A percentile compares a stretch with the other conserved stretches of the same genome.
Conservation (phyloP, 2,888 invertebrate genomes). For the Sylvicola cinctus region DNA sequence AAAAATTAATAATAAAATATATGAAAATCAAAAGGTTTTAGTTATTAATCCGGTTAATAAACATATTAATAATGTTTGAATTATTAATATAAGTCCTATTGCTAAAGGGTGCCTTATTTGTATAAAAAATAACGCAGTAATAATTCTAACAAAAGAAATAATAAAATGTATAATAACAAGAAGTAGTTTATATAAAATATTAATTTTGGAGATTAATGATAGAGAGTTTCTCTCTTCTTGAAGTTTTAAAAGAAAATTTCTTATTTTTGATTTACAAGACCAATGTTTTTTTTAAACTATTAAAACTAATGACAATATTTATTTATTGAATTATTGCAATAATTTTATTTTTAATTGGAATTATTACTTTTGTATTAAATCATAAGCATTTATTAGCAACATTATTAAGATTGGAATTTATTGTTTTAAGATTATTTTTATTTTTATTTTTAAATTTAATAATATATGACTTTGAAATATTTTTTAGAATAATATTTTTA, state of each 20-base stretch:
- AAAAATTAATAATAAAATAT: constrained; percentile 39
- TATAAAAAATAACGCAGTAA: constrained; percentile 23
- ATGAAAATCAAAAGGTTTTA: constrained; percentile 35
- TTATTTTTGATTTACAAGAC: constrained; percentile 47
- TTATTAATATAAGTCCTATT: constrained; percentile 31
- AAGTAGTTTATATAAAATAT: constrained; percentile 44
- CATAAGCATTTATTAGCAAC: constrained; percentile 36
- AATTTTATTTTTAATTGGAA: constrained; percentile 29
- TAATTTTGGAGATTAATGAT: constrained; percentile 50
- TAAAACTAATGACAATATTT: constrained; percentile 33
- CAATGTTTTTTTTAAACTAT: constrained; percentile 46
- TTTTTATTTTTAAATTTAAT: constrained; percentile 28
- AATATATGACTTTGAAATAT: constrained; percentile 27
- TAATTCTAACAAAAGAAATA: constrained; percentile 14
- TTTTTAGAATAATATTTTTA: constrained; percentile 38
- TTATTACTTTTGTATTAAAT: constrained; percentile 32
- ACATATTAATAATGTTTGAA: constrained; percentile 30
- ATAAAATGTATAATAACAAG: constrained; percentile 25
- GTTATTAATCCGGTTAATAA: constrained; percentile 28
- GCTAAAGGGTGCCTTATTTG: constrained; percentile 30
- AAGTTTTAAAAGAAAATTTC: constrained; percentile 33
- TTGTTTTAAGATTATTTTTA: constrained; percentile 34
- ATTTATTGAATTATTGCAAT: constrained; percentile 25
- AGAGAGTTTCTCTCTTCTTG: constrained; percentile 33
- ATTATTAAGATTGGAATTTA: constrained; percentile 37